phyloP scores from a whole-genome alignment of 23 tunicate species.

The Styela plicata region DNA sequence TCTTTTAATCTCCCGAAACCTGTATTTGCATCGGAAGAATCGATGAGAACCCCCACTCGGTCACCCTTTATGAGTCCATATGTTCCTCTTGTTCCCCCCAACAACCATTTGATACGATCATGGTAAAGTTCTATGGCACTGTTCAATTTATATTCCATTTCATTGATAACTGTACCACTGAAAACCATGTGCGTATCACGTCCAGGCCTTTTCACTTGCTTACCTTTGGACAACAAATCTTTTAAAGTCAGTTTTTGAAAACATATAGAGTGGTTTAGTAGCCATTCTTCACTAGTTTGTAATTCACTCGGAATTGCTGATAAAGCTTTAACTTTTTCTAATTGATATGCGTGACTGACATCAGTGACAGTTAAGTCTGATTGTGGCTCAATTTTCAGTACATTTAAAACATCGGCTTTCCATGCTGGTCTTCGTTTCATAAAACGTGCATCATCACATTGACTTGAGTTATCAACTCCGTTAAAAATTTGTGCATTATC shows the following conservation, averaged over 20 bases:
- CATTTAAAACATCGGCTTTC: constrained; percentile 41
- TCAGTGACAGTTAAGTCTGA: constrained; percentile 66
- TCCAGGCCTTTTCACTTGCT: constrained; percentile 70
- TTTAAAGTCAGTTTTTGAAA: constrained; percentile 71
- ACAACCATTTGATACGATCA: constrained; percentile 80
- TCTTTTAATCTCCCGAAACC: constrained; percentile 86
- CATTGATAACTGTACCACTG: constrained; percentile 64
- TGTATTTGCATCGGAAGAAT: constrained; percentile 91
- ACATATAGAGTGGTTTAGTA: constrained; percentile 56
- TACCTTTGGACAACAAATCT: constrained; percentile 74
- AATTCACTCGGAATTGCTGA: constrained; percentile 63
- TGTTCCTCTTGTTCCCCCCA: constrained; percentile 81
- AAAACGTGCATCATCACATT: constrained; percentile 39
- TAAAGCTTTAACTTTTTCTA: constrained; percentile 55
- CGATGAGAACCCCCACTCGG: constrained; percentile 84
- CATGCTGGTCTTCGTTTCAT: constrained; percentile 46
- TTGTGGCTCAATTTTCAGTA: constrained; percentile 35
- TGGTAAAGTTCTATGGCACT: constrained; percentile 78
- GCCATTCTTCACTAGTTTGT: constrained; percentile 93
- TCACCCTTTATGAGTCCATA: constrained; percentile 85
- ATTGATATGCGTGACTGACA: constrained; percentile 52
- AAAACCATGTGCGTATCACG: constrained; percentile 75
- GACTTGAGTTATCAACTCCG: constrained; percentile 48
- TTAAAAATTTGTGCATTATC: constrained; percentile 38
- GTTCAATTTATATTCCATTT: constrained; percentile 85